Evolutionary conservation across 2,797 vertebrate genomes (phyloP).

Genomic region (Orestias chungarensis): DNA sequence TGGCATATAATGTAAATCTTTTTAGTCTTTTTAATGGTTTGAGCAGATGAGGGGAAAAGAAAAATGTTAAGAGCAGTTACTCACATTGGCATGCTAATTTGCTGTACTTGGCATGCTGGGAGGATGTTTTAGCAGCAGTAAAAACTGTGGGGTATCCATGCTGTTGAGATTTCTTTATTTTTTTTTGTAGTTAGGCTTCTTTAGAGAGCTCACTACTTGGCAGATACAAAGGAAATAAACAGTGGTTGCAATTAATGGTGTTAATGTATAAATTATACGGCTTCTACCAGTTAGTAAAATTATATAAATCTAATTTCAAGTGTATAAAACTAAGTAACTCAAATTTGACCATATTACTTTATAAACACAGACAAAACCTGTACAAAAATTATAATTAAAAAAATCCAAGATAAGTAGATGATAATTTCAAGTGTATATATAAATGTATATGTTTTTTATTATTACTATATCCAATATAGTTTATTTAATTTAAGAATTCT

Average conservation of each 20-base stretch:
- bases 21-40: constrained; percentile 46
- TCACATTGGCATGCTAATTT: constrained; percentile 61
- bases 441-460: neutral
- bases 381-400: neutral
- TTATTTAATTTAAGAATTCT: neutral
- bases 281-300: neutral
- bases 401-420: too few species aligned
- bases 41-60: constrained; percentile 56
- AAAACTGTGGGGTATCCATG: constrained; percentile 42
- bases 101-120: constrained; percentile 52
- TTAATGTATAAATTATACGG: neutral
- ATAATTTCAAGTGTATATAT: neutral
- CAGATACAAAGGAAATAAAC: neutral
- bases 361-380: neutral
- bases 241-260: neutral
- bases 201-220: neutral
- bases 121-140: constrained; percentile 56
- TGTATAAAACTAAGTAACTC: neutral
- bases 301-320: neutral
- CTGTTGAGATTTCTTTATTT: constrained; percentile 46
- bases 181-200: constrained; percentile 1
- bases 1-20: constrained; percentile 51
- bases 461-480: neutral
- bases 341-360: neutral
- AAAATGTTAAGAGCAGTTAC: constrained; percentile 52